Base-by-base conservation (phyloP, 2,113 vertebrate genomes). In the Isichthys henryi region DNA sequence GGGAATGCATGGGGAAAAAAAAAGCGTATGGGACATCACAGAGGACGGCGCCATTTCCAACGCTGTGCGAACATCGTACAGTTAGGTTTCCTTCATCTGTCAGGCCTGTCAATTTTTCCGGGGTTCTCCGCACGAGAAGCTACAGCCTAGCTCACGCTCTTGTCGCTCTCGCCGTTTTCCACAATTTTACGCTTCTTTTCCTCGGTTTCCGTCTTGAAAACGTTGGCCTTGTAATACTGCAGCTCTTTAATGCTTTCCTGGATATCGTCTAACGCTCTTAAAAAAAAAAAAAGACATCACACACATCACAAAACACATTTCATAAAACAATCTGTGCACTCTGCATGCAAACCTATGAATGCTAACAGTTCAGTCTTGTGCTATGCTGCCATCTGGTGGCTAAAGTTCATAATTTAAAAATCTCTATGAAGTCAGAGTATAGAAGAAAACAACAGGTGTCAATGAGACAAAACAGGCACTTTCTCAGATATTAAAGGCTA, bases 241-340 rank as follows among this genome's bases (percentile, higher is more conserved):
- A 99, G 96, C 85, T 99, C 98, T 94, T 96, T 97, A 91, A 99
- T 98, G 95, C 98, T 99, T 94, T 99, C 98, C 89, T 91, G 94
- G 94, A 99, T 99, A 95, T 99, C 98, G 21, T 96, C 97, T 39
- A 99, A 93, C 0, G 98, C 98, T 95, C 98, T 99, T 91, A 66
- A 93, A 95, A 87, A 89, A 90, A 9, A 89, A 77, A 90, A 53
- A 1, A 17, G 89, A 35, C 35, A 35, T 39, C 31, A 31, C n/a
- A 70, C 27, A 66, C 7, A 35, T 0, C 10, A 74, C 9, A 88
- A 88, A 49, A 35, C 27, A n/a, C 10, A 77, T 35, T n/a, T 11
- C 23, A 82, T 49, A 39, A 70, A 39, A 15, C 43, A 80, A 43
- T 19, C 11, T 43, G 56, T 70, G 45, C 46, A 50, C 13, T 46